phyloP scores from a whole-genome alignment of 2,113 vertebrate genomes.

The Oxyura jamaicensis region DNA sequence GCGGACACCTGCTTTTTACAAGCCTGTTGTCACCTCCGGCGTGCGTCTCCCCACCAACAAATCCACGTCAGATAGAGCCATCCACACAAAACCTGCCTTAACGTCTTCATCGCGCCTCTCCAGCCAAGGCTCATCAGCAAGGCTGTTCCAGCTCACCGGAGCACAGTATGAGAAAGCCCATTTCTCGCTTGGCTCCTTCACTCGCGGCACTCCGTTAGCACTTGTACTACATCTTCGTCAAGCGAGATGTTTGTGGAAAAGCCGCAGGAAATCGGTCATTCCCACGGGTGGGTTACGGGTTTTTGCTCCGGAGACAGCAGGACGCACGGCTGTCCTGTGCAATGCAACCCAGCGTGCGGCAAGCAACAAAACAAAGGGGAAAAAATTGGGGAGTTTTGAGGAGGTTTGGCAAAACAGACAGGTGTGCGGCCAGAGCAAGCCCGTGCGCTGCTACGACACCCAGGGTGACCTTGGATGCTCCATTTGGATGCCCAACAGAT shows the following conservation, averaged over 20 bases:
- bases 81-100: not conserved
- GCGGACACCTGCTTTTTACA: not conserved
- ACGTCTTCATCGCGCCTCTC: not conserved
- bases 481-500: not conserved
- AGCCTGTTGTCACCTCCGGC: not conserved
- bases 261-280: fast-evolving
- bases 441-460: not conserved
- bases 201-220: fast-evolving
- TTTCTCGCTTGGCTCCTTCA: not conserved
- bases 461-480: fast-evolving
- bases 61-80: not conserved
- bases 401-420: not conserved
- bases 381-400: not conserved
- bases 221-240: slow-evolving; percentile 8
- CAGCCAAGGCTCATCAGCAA: not conserved
- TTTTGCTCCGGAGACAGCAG: not conserved
- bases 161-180: not conserved
- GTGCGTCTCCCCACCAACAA: fast-evolving
- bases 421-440: not conserved
- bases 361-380: not conserved
- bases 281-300: not conserved
- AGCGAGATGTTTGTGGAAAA: not conserved
- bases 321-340: not conserved
- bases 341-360: not conserved
- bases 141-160: not conserved